Percentiles rank a stretch among this genome's conserved stretches.
Conservation (phyloP, 2,888 invertebrate species). For the Volucella inanis region DNA sequence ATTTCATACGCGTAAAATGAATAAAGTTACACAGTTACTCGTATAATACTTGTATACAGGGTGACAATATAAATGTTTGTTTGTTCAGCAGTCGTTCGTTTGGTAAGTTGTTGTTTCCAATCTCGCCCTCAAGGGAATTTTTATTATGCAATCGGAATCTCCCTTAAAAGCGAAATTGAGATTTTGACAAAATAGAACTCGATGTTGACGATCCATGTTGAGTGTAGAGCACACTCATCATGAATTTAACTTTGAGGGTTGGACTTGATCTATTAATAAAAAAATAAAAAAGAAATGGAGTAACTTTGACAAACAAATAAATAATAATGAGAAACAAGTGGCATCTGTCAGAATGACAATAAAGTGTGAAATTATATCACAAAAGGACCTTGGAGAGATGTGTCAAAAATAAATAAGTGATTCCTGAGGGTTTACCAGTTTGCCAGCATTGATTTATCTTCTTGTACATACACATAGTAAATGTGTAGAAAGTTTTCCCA, state of each 20-base stretch:
- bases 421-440: constrained; percentile 26
- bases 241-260: constrained; percentile 58
- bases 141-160: constrained; percentile 41
- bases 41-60: constrained; percentile 14
- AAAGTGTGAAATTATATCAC: constrained; percentile 80
- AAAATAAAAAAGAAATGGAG: constrained; percentile 17
- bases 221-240: constrained; percentile 56
- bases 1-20: constrained; percentile 41
- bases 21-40: constrained; percentile 38
- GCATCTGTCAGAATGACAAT: constrained; percentile 81
- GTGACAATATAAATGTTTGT: constrained; percentile 65
- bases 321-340: constrained; percentile 79
- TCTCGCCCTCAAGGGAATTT: constrained; percentile 43
- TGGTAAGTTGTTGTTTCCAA: constrained; percentile 17
- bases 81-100: constrained; percentile 68
- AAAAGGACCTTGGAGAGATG: constrained; percentile 65
- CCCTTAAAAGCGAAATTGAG: constrained; percentile 54
- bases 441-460: constrained; percentile 58
- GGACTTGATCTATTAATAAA: constrained; percentile 27
- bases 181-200: constrained; percentile 47
- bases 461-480: constrained; percentile 13
- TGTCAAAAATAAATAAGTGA: constrained; percentile 37
- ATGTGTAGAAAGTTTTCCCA: constrained; percentile 18
- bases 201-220: constrained; percentile 26
- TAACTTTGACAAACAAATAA: constrained; percentile 73